phyloP scores from a whole-genome alignment of 2,113 vertebrate species.

The Rhinopomastus cyanomelas region DNA sequence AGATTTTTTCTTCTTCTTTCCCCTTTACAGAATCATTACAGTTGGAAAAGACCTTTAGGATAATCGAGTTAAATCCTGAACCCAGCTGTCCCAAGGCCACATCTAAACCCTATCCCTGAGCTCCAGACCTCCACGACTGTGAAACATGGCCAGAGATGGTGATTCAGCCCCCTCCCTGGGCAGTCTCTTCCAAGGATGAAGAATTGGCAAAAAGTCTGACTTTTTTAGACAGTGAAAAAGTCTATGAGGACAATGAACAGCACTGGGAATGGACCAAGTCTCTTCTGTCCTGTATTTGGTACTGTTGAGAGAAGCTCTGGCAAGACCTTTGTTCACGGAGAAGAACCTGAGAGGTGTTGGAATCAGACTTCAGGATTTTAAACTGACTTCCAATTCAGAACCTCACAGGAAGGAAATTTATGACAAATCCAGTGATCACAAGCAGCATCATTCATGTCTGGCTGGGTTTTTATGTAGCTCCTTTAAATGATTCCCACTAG shows the following conservation, averaged over 20 bases:
- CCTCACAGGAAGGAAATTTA: neutral
- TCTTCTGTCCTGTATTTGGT: neutral
- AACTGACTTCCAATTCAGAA: neutral
- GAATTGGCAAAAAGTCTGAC: neutral
- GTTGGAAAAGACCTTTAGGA: neutral
- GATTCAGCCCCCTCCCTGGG: no score
- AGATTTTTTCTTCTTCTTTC: no score
- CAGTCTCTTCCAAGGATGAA: neutral
- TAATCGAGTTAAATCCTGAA: neutral
- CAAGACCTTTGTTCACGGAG: neutral
- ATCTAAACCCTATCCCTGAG: no score
- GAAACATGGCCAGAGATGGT: no score
- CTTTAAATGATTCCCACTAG: neutral
- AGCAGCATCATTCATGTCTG: neutral
- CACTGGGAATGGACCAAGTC: neutral
- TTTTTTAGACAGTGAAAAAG: neutral
- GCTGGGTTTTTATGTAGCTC: constrained; percentile 12
- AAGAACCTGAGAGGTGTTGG: neutral
- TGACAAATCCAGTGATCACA: neutral
- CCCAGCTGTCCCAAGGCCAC: no score
- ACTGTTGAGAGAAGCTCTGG: neutral
- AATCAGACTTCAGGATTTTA: neutral
- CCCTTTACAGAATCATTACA: neutral
- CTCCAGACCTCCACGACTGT: no score
- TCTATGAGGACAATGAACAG: neutral